These are phyloP conservation scores for Martes flavigula DNA, from an alignment of 2,797 vertebrate genomes.

Conservation along the genomic window DNA sequence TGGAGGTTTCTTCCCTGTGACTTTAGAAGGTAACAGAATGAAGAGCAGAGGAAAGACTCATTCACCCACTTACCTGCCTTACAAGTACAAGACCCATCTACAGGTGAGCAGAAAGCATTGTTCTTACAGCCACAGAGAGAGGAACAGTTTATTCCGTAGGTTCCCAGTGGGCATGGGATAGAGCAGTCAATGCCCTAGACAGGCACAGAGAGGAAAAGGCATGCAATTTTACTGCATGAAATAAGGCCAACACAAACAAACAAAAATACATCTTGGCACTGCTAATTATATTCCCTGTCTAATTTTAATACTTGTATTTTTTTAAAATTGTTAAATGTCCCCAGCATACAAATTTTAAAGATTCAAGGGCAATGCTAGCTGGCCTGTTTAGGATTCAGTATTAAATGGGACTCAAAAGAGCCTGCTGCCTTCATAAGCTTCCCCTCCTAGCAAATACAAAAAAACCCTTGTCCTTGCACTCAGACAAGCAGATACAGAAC, in stretches of 20 bases:
- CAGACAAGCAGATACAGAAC: background rate
- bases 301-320: conserved; percentile 34
- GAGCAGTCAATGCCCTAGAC: conserved; percentile 91
- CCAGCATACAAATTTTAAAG: conserved; percentile 3
- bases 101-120: conserved; percentile 90
- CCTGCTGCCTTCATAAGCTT: conserved; percentile 25
- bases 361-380: background rate
- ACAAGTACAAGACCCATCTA: conserved; percentile 95
- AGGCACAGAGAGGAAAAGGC: conserved; percentile 5
- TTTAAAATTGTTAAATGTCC: background rate
- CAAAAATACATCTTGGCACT: background rate
- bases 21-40: background rate
- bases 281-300: conserved; percentile 17
- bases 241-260: conserved; percentile 24
- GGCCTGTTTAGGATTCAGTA: background rate
- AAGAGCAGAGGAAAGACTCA: background rate
- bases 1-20: background rate
- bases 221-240: background rate
- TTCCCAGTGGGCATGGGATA: conserved; percentile 87
- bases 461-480: conserved; percentile 6
- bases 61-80: conserved; percentile 88
- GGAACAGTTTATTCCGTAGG: conserved; percentile 93
- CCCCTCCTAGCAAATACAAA: background rate
- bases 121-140: conserved; percentile 94
- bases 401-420: background rate